phyloP scores from a whole-genome alignment of 2,113 vertebrate genomes.

The Syrrhaptes paradoxus region DNA sequence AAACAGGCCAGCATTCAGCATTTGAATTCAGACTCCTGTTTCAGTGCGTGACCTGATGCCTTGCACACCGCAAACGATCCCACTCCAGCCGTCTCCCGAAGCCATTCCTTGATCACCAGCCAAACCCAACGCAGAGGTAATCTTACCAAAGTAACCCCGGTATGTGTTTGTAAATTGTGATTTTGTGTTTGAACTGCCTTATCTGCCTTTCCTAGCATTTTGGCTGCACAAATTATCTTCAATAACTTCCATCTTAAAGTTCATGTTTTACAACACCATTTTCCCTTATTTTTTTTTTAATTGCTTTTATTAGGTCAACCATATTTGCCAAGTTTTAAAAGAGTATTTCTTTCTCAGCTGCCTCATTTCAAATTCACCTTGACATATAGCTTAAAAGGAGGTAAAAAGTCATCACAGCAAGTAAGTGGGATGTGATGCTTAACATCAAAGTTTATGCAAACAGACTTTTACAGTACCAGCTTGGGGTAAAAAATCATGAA shows the following conservation, averaged over 20 bases:
- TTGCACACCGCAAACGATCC: background rate
- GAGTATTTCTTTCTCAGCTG: slow-evolving; percentile 1
- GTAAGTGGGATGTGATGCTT: slow-evolving; percentile 31
- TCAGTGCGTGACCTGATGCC: background rate
- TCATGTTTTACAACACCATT: background rate
- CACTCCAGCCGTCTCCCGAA: background rate
- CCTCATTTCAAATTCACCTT: slow-evolving; percentile 54
- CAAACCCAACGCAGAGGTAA: background rate
- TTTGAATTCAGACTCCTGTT: background rate
- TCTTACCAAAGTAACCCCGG: background rate
- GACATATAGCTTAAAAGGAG: background rate
- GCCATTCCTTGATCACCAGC: background rate
- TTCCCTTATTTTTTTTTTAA: background rate
- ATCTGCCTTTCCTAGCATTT: background rate
- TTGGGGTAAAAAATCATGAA: background rate
- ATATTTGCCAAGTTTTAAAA: slow-evolving; percentile 4
- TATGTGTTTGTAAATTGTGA: background rate
- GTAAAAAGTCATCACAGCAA: slow-evolving; percentile 4
- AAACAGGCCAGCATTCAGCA: background rate
- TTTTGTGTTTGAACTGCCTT: background rate
- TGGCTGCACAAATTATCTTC: background rate
- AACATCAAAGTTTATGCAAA: background rate
- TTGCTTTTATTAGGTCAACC: background rate
- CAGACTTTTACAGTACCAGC: background rate
- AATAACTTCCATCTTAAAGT: background rate